phyloP scores from a whole-genome alignment of 2,797 vertebrate species.

The Tauraco hartlaubi region DNA sequence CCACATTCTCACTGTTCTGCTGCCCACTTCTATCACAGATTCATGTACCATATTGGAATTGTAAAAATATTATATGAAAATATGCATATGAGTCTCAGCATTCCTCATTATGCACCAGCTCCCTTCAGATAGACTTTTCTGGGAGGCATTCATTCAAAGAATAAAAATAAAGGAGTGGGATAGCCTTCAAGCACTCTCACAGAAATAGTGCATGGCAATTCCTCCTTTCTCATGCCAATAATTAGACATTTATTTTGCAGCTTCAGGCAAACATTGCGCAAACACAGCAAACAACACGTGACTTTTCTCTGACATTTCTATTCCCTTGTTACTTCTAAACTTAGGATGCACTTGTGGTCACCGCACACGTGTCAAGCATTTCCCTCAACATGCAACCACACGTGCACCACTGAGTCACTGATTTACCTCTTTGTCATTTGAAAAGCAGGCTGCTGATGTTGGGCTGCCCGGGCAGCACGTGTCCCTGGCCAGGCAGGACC shows the following conservation, averaged over 20 bases:
- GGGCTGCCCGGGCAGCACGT: neutral
- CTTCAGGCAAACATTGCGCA: neutral
- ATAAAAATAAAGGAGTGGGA: neutral
- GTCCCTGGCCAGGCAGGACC: neutral
- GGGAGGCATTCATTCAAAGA: neutral
- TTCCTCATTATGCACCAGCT: neutral
- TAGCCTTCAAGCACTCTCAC: neutral
- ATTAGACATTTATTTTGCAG: neutral
- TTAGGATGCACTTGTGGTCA: accelerated
- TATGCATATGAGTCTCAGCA: neutral
- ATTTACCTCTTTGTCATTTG: neutral
- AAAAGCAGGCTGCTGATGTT: neutral
- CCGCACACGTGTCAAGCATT: accelerated
- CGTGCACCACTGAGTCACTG: accelerated
- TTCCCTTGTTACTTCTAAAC: neutral
- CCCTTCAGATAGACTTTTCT: neutral
- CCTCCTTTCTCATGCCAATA: neutral
- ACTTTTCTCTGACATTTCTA: neutral
- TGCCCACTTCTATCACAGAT: neutral
- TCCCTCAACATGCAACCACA: neutral
- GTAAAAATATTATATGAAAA: neutral
- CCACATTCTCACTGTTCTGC: neutral
- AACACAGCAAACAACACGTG: neutral
- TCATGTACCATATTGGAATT: neutral
- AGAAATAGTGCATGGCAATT: neutral